Percentiles rank a stretch among this genome's conserved stretches.
Conservation (phyloP, 2,113 vertebrate species). For the Solenodon paradoxus region DNA sequence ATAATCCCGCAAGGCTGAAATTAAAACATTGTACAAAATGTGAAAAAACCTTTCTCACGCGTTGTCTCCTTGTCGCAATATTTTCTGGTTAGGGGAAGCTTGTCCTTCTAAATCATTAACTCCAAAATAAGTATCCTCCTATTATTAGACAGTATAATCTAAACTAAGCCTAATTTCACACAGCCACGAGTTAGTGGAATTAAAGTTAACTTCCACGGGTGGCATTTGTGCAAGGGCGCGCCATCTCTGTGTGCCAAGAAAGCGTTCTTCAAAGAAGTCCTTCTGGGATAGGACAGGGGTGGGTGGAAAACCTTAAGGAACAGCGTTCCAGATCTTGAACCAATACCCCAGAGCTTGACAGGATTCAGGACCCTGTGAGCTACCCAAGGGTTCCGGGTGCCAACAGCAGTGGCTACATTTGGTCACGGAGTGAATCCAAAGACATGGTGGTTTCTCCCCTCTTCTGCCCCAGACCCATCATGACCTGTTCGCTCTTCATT, state of each 20-base stretch:
- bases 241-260: background rate
- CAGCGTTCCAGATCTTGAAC: constrained; percentile 32
- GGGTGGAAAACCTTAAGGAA: background rate
- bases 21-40: background rate
- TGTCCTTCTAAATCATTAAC: constrained; percentile 5
- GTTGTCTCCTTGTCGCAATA: background rate
- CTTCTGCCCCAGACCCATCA: background rate
- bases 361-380: constrained; percentile 3
- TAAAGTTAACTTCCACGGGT: constrained; percentile 14
- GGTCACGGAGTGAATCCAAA: constrained; percentile 5
- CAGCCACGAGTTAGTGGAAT: background rate
- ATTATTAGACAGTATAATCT: background rate
- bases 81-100: background rate
- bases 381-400: constrained; percentile 21
- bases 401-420: constrained; percentile 62
- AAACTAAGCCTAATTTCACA: constrained; percentile 22
- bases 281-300: background rate
- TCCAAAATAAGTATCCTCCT: background rate
- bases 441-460: constrained; percentile 8
- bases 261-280: constrained; percentile 13
- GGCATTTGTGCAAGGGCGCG: constrained; percentile 8
- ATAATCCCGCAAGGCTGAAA: background rate
- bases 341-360: constrained; percentile 52
- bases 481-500: constrained; percentile 67
- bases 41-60: background rate